Conservation (phyloP, 2,113 vertebrate genomes). For the Tursiops truncatus region DNA sequence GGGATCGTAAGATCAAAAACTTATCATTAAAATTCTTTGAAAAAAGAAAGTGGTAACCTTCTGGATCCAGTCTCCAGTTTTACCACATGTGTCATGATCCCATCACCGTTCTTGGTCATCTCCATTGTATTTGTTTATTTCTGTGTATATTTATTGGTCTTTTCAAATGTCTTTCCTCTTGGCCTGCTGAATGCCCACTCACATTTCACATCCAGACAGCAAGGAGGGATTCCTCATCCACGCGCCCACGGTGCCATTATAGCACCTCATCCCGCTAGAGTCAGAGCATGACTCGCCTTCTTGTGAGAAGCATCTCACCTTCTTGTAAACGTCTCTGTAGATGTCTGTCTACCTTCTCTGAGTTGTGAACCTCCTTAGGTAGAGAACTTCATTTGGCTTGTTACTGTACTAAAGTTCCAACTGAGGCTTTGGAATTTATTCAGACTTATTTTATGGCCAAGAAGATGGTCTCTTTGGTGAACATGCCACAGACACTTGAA, state of each 20-base stretch:
- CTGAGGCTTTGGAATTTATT: neutral
- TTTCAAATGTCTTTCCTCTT: neutral
- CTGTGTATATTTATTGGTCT: neutral
- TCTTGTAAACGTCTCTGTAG: neutral
- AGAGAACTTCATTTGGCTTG: neutral
- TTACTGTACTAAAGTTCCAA: neutral
- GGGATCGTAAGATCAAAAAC: neutral
- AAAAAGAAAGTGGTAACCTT: neutral
- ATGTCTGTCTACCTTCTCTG: neutral
- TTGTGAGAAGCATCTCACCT: neutral
- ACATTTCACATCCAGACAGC: neutral
- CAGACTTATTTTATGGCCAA: neutral
- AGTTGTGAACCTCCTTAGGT: neutral
- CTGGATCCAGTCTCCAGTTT: neutral
- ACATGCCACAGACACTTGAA: neutral
- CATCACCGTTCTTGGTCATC: fast-evolving
- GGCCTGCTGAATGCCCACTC: neutral
- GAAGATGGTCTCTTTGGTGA: neutral
- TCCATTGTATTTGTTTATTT: neutral
- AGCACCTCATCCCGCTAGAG: no score
- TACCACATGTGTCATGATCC: fast-evolving
- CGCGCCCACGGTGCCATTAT: fast-evolving
- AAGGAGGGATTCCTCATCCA: neutral
- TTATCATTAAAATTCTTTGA: neutral
- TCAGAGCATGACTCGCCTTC: no score